Conservation (phyloP, 1,140 invertebrate genomes). For the Habropoda laboriosa region DNA sequence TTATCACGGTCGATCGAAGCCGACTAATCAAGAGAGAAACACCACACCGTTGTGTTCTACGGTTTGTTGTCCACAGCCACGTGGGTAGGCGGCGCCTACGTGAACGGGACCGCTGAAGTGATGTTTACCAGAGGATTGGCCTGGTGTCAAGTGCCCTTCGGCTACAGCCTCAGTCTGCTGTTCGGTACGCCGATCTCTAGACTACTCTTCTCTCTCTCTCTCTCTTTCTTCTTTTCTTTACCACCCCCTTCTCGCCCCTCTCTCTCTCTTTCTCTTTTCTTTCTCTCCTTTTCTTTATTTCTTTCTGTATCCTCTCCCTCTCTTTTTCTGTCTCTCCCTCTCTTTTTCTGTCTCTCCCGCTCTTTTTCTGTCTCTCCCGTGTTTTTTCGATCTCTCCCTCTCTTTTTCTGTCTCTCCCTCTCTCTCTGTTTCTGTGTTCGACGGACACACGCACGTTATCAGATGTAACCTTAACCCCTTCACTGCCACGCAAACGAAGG, state of each 20-base stretch:
- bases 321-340: too few relatives aligned
- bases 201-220: slow-evolving; percentile 1
- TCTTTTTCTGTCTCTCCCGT: too few relatives aligned
- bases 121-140: slow-evolving; percentile 87
- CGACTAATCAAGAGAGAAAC: slow-evolving; percentile 21
- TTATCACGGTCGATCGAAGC: slow-evolving; percentile 9
- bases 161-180: slow-evolving; percentile 89
- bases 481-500: slow-evolving; percentile 27
- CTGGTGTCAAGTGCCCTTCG: slow-evolving; percentile 91
- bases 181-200: slow-evolving; percentile 83
- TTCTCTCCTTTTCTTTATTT: too few relatives aligned
- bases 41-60: not conserved
- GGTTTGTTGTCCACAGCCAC: slow-evolving; percentile 82
- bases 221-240: too few relatives aligned
- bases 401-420: too few relatives aligned
- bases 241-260: too few relatives aligned
- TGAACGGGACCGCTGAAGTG: slow-evolving; percentile 91
- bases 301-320: too few relatives aligned
- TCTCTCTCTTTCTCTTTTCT: too few relatives aligned
- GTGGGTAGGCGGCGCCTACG: slow-evolving; percentile 92
- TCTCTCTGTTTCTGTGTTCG: too few relatives aligned
- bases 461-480: slow-evolving; percentile 42
- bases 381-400: too few relatives aligned
- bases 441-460: not conserved
- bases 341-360: too few relatives aligned